Evolutionary conservation across 2,113 vertebrate genomes (phyloP).

Genomic region (Capreolus pygargus): DNA sequence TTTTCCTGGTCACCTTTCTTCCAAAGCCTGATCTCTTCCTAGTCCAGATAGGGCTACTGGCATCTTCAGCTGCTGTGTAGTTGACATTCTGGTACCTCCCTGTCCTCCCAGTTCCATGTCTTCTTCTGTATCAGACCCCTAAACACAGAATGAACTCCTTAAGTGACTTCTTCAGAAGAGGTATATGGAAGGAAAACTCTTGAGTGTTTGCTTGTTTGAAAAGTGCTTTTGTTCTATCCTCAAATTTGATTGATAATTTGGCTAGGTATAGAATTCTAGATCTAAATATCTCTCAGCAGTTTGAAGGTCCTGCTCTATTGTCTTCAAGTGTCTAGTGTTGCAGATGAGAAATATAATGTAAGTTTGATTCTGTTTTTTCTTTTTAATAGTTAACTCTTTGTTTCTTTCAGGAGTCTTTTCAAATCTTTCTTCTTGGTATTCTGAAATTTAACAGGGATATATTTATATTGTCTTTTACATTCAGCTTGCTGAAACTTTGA

Average conservation of each 20-base stretch:
- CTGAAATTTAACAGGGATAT: neutral
- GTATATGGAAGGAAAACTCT: neutral
- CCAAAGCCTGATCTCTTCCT: neutral
- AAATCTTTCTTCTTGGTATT: neutral
- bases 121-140: neutral
- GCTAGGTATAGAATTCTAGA: constrained; percentile 18
- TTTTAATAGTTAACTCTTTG: neutral
- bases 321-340: neutral
- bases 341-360: neutral
- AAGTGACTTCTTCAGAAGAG: neutral
- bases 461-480: neutral
- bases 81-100: neutral
- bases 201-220: neutral
- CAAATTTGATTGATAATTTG: neutral
- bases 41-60: neutral
- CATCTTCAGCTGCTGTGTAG: neutral
- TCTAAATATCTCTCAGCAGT: neutral
- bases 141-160: neutral
- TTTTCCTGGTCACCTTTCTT: neutral
- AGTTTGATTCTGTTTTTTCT: neutral
- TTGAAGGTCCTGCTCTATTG: neutral
- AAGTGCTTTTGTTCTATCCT: neutral
- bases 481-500: neutral
- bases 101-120: neutral
- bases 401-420: neutral